Base-by-base conservation (phyloP, 2,888 invertebrate genomes). In the Yponomeuta plumbellus region DNA sequence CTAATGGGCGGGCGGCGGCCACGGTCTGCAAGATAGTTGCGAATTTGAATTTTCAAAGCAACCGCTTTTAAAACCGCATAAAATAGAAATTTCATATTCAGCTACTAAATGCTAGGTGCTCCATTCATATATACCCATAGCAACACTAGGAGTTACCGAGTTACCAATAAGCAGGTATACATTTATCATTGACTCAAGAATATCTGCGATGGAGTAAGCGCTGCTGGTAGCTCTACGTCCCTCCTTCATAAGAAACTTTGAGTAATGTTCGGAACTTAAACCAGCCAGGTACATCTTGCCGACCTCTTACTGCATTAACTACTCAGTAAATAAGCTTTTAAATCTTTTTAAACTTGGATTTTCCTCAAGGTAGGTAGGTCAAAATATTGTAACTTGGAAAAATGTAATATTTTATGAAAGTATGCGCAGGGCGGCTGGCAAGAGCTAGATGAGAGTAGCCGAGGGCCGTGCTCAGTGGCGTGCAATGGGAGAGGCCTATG, bases 41-140 rank as follows among this genome's bases (percentile, higher is more conserved):
- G 73, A 76, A 74, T 69, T 69, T 44, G 70, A 70, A 70, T 73
- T 69, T 72, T 77, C 76, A 76, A 78, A 77, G 76, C 71, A 69
- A 74, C 75, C 74, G 72, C 73, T 70, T 73, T 71, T 73, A 75
- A 71, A 77, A 75, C 75, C 74, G 74, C 73, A 77, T 76, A 76
- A 79, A 77, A 75, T 75, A 75, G 75, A 76, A 78, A 78, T 79
- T 80, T 77, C 74, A 74, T 76, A 77, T 76, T 74, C 76, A 74
- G 74, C 75, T 72, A 69, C 73, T 71, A 72, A 78, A 76, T 73
- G 73, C 72, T 76, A 72, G 72, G 74, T 73, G 73, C 74, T 73
- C 73, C 71, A 70, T 71, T 64, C 64, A 64, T 63, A 65, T 69
- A 34, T 34, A 34, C 34, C 8, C 34, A 34, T 34, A 34, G 61